Evolutionary conservation across 2,797 vertebrate genomes (phyloP).

Genomic region (Carapus acus): DNA sequence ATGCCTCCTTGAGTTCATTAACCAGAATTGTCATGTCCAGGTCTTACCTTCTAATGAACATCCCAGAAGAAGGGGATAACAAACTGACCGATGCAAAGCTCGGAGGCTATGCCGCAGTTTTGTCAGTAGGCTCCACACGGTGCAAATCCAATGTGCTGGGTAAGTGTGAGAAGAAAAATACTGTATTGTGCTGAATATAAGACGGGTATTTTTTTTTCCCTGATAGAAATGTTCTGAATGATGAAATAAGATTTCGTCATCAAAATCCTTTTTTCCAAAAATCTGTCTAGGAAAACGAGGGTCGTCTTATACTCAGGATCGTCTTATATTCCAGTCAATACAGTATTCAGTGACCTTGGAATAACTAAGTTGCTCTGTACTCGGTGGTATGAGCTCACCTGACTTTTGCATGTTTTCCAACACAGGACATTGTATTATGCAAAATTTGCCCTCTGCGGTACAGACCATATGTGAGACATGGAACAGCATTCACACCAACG

Average conservation of each 20-base stretch:
- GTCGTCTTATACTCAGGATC: too few relatives aligned
- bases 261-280: too few relatives aligned
- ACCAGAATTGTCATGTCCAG: constrained; percentile 54
- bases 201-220: too few relatives aligned
- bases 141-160: constrained; percentile 94
- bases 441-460: constrained; percentile 88
- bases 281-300: too few relatives aligned
- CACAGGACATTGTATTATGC: constrained; percentile 84
- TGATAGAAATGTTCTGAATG: too few relatives aligned
- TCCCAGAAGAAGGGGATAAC: constrained; percentile 86
- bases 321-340: too few relatives aligned
- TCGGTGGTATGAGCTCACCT: too few relatives aligned
- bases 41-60: constrained; percentile 90
- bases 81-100: constrained; percentile 84
- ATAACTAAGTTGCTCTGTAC: too few relatives aligned
- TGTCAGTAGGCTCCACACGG: constrained; percentile 87
- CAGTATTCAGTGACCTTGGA: too few relatives aligned
- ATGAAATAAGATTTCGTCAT: too few relatives aligned
- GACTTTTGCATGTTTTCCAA: constrained; percentile 13
- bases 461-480: constrained; percentile 92
- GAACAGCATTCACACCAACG: constrained; percentile 93
- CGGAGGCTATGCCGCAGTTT: constrained; percentile 87
- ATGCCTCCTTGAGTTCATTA: not conserved
- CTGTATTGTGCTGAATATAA: too few relatives aligned
- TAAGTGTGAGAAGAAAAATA: constrained; percentile 61